Conservation (phyloP, 2,888 invertebrate genomes). For the Pedicia rivosa region DNA sequence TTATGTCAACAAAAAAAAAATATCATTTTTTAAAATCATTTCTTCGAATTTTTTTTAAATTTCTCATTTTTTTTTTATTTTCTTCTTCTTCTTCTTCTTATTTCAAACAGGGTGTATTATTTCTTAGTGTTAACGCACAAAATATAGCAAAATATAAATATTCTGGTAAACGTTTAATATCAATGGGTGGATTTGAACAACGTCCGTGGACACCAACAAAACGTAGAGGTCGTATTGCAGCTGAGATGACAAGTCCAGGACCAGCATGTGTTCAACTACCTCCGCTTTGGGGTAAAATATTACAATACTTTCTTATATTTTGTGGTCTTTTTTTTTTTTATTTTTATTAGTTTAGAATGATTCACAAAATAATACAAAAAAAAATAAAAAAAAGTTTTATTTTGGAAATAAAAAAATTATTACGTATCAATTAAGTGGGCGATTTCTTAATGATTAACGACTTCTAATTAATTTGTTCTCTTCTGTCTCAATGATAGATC, state of each 20-base stretch:
- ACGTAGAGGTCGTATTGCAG: conserved; percentile 74
- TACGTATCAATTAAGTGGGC: neutral
- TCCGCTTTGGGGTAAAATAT: conserved; percentile 61
- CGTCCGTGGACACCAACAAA: conserved; percentile 83
- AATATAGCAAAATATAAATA: too few species aligned
- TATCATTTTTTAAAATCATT: neutral
- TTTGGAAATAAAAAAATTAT: neutral
- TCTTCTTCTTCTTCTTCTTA: too few species aligned
- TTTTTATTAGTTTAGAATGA: too few species aligned
- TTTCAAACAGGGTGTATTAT: conserved; percentile 1
- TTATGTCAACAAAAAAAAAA: too few species aligned
- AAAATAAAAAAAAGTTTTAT: neutral
- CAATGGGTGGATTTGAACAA: conserved; percentile 53
- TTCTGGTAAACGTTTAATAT: conserved; percentile 2
- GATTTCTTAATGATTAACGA: neutral
- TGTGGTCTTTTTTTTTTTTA: too few species aligned
- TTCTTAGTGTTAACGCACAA: too few species aligned
- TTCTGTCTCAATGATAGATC: too few species aligned
- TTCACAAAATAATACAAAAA: too few species aligned
- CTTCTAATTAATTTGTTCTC: neutral
- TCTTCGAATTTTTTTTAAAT: neutral
- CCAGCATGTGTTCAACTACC: conserved; percentile 75
- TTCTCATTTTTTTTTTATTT: neutral
- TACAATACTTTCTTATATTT: neutral
- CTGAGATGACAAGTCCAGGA: conserved; percentile 72